Base-by-base conservation (phyloP, 1,140 invertebrate genomes). In the Nasonia longicornis region DNA sequence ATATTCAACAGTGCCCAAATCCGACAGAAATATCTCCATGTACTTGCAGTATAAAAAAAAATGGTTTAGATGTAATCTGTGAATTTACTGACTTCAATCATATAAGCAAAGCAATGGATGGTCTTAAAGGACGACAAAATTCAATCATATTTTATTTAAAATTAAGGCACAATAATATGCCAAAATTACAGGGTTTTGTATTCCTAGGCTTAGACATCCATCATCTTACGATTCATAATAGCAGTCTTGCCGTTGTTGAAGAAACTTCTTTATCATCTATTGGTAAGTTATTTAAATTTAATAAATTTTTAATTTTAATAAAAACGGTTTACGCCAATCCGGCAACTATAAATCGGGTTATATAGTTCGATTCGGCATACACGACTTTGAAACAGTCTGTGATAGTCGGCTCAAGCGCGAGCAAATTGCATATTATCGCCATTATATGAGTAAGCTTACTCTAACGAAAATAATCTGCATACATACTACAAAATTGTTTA, bases 201-300 rank as follows among this genome's bases (percentile, higher is more conserved):
- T 96, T 97, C 87, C 92, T 96, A n/a, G 96, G 96, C 10, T 91
- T 97, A 84, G 95, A 96, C 85, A 96, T 97, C 82, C 93, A 95
- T 83, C 96, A 97, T 86, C 92, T 97, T 12, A 96, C 96, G 38
- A 96, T 97, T 22, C 95, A 96, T 85, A 96, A 97, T 87, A 96
- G 95, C 87, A 96, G 95, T 85, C 91, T 97, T 81, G 95, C 95
- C 7, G 95, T 96, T n/a, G 94, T 97, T 70, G 96, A 97, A 87
- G 95, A 96, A 87, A 94, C 95, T 14, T 96, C 96, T 0, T 91
- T 97, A 11, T 96, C 95, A 86, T 96, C 96, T 29, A 94, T 96
- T 85, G 95, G 95, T 96, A 90, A 93, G 90, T 76, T 42, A 26
- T 26, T 1, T 26, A 26, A 26, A 26, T 58, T 20, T 67, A 63